Conservation (phyloP, 2,113 vertebrate species). For the Lipophrys pholis region DNA sequence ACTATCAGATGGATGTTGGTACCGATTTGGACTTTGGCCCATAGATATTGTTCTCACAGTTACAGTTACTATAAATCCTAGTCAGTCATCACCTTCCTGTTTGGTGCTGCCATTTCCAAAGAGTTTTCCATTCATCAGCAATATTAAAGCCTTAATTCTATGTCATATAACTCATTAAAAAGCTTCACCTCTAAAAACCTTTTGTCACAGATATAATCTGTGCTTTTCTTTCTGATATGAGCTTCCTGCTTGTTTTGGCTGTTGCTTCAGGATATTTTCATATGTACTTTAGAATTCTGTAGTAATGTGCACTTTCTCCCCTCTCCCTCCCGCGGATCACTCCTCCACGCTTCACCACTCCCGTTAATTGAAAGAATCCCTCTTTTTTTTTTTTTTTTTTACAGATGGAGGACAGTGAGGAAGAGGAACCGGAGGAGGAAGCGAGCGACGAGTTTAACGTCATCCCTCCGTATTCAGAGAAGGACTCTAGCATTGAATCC, state of each 20-base stretch:
- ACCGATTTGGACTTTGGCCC: no score
- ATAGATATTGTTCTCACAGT: no score
- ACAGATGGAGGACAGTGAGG: conserved; percentile 76
- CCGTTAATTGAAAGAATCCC: conserved; percentile 57
- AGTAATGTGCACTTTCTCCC: conserved; percentile 33
- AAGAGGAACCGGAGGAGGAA: conserved; percentile 64
- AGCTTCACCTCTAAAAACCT: no score
- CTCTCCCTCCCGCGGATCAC: neutral
- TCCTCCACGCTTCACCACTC: conserved; percentile 45
- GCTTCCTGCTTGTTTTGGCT: neutral
- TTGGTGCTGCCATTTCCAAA: no score
- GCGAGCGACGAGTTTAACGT: conserved; percentile 72
- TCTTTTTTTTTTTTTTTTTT: conserved; percentile 29
- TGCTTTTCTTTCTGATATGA: neutral
- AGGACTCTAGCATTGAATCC: conserved; percentile 72
- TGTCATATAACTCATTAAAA: no score
- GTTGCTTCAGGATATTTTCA: conserved; percentile 18
- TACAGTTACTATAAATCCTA: no score
- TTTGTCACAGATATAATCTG: neutral
- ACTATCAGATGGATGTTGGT: no score
- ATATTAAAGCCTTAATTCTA: no score
- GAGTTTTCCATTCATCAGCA: no score
- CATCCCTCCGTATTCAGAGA: conserved; percentile 77
- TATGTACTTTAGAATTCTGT: conserved; percentile 22
- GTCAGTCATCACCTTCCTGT: no score